A percentile compares a stretch with the other conserved stretches of the same genome.
Conservation (phyloP, 1,140 invertebrate species). For the Battus philenor region DNA sequence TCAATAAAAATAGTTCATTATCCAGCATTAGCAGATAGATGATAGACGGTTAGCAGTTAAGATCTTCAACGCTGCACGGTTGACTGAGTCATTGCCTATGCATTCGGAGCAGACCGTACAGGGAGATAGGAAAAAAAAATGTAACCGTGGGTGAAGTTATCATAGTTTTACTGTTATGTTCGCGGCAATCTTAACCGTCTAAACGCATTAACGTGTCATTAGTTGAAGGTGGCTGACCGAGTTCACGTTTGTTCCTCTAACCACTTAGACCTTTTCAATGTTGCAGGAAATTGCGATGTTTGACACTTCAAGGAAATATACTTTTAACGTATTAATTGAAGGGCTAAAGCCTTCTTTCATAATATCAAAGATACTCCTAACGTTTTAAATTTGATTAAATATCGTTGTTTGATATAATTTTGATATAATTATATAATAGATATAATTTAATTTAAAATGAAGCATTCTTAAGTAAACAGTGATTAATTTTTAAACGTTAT, state of each 20-base stretch:
- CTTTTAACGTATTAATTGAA: too few relatives aligned
- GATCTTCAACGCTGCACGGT: conserved; percentile 26
- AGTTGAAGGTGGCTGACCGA: conserved; percentile 68
- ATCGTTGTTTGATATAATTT: too few relatives aligned
- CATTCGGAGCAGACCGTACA: conserved; percentile 66
- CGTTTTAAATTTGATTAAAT: not conserved
- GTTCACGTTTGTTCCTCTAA: conserved; percentile 24
- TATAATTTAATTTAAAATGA: too few relatives aligned
- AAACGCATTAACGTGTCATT: conserved; percentile 67
- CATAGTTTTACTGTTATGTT: conserved; percentile 65
- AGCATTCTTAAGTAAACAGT: too few relatives aligned
- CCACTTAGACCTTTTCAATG: not conserved
- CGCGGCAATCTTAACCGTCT: conserved; percentile 43
- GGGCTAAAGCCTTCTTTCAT: too few relatives aligned
- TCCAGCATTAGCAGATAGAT: too few relatives aligned
- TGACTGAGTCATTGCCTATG: conserved; percentile 72
- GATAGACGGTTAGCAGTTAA: not conserved
- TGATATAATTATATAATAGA: too few relatives aligned
- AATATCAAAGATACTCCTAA: not conserved
- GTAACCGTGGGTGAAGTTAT: conserved; percentile 63
- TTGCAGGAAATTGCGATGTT: not conserved
- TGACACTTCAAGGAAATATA: not conserved
- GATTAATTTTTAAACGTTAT: too few relatives aligned
- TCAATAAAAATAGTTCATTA: too few relatives aligned
- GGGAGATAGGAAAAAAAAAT: conserved; percentile 67